Evolutionary conservation across 2,797 vertebrate species (phyloP).

Genomic region (Etheostoma nigrum): DNA sequence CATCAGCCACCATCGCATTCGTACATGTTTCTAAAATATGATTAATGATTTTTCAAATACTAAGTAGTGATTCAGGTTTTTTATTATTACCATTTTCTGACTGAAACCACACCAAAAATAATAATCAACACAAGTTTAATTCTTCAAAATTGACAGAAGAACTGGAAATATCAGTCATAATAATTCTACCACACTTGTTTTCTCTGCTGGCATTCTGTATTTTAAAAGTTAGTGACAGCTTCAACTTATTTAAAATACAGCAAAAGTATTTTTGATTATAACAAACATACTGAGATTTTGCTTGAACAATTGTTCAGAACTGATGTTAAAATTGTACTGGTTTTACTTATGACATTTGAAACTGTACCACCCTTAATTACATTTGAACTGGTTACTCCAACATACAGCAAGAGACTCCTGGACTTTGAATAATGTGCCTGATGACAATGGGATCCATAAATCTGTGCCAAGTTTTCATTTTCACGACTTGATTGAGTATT

Average conservation of each 20-base stretch:
- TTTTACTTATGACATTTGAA: neutral
- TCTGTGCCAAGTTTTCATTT: neutral
- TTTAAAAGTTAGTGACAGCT: neutral
- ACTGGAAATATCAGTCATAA: neutral
- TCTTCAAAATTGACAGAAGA: neutral
- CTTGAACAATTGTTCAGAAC: neutral
- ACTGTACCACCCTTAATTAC: neutral
- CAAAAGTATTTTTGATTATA: neutral
- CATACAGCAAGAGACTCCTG: neutral
- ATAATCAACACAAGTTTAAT: neutral
- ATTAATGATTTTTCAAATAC: conserved; percentile 7
- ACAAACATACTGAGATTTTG: neutral
- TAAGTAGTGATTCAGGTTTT: neutral
- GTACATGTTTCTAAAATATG: neutral
- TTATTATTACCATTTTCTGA: neutral
- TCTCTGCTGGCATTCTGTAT: neutral
- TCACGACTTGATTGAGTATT: neutral
- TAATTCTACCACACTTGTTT: neutral
- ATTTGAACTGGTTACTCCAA: neutral
- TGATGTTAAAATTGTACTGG: neutral
- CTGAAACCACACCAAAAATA: neutral
- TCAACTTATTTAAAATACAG: neutral
- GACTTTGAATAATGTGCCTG: conserved; percentile 5
- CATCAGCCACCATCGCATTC: neutral
- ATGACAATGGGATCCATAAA: conserved; percentile 8